Conservation (phyloP, 2,113 vertebrate genomes). For the Chaenocephalus aceratus region DNA sequence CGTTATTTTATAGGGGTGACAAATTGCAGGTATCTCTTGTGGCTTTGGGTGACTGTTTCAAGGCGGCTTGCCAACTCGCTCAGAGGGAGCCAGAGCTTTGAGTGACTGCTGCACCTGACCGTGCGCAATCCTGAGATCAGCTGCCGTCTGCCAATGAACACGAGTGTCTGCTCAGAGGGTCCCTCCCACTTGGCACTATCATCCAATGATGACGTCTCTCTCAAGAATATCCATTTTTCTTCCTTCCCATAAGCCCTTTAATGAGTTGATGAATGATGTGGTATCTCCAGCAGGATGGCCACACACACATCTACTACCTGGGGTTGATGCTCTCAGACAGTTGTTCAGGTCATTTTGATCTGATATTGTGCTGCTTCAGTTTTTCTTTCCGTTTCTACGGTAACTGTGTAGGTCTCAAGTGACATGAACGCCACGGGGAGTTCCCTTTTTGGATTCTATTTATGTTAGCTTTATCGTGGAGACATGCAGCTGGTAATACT, state of each 20-base stretch:
- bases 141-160: conserved; percentile 56
- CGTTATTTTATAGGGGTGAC: conserved; percentile 82
- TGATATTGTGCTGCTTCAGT: conserved; percentile 21
- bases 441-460: conserved; percentile 27
- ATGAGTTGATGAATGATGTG: conserved; percentile 74
- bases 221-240: conserved; percentile 48
- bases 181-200: conserved; percentile 49
- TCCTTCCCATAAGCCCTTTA: conserved; percentile 56
- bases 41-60: conserved; percentile 70
- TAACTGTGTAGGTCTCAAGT: conserved; percentile 26
- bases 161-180: not conserved
- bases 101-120: conserved; percentile 80
- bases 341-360: conserved; percentile 40
- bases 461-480: conserved; percentile 17
- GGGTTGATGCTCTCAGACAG: conserved; percentile 42
- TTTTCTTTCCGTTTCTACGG: not conserved
- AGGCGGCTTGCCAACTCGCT: conserved; percentile 63
- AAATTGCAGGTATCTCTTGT: conserved; percentile 84
- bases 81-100: conserved; percentile 59
- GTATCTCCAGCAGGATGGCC: conserved; percentile 66
- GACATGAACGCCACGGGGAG: conserved; percentile 14
- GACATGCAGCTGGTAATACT: conserved; percentile 25
- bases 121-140: conserved; percentile 61
- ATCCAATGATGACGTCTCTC: conserved; percentile 53
- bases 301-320: conserved; percentile 53